Evolutionary conservation across 2,113 vertebrate species (phyloP).

Genomic region (Malurus melanocephalus): DNA sequence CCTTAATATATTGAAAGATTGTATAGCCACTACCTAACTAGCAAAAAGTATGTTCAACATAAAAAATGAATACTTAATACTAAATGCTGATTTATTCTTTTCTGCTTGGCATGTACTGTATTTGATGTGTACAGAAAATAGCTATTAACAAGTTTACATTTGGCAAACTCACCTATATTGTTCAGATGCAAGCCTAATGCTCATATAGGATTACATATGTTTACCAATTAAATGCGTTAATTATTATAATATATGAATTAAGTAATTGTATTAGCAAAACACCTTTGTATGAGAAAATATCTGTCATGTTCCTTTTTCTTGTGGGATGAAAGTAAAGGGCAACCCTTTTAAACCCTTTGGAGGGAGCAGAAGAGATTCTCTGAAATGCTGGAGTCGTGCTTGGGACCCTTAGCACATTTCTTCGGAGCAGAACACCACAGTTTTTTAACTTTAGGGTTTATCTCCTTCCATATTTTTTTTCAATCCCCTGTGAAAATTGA

Average conservation of each 20-base stretch:
- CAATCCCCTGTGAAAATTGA: neutral
- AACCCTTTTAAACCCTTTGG: neutral
- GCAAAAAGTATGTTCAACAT: neutral
- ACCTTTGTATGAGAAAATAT: neutral
- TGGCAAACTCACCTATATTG: neutral
- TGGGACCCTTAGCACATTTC: neutral
- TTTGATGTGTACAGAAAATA: neutral
- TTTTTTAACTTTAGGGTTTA: neutral
- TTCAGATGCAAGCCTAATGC: neutral
- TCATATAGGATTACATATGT: accelerated
- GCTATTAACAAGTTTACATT: neutral
- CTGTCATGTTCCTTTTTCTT: neutral
- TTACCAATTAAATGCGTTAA: neutral
- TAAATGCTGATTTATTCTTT: neutral
- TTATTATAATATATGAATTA: no score
- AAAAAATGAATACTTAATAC: neutral
- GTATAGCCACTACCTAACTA: neutral
- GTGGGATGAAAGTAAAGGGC: neutral
- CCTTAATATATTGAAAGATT: neutral
- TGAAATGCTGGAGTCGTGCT: neutral
- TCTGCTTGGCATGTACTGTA: neutral
- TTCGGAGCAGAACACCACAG: neutral
- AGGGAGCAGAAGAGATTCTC: neutral
- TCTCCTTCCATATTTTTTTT: neutral
- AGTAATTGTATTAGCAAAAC: neutral